A percentile compares a stretch with the other conserved stretches of the same genome.
Evolutionary conservation across 2,113 vertebrate species (phyloP).

Genomic region (Thomomys bottae): DNA sequence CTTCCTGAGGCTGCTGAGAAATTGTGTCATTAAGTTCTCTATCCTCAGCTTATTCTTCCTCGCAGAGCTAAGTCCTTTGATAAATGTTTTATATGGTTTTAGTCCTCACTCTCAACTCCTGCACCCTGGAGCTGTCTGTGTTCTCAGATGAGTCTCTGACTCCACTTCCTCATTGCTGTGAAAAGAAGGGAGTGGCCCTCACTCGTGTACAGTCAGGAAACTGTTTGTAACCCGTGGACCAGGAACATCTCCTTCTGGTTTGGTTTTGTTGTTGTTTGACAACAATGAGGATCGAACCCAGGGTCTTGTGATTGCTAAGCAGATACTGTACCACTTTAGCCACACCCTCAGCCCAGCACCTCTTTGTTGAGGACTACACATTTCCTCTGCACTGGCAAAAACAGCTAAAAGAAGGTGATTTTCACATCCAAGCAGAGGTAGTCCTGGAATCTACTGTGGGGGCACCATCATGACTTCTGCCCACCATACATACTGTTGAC

Average conservation of each 20-base stretch:
- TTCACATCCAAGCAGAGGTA: background rate
- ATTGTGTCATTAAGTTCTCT: background rate
- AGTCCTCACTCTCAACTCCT: background rate
- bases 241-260: background rate
- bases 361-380: background rate
- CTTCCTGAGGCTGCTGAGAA: background rate
- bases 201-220: too few relatives aligned
- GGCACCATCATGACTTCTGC: background rate
- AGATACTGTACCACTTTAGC: too few relatives aligned
- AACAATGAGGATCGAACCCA: background rate
- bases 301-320: background rate
- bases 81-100: background rate
- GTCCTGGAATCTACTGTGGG: background rate
- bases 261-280: background rate
- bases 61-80: background rate
- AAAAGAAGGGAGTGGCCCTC: background rate
- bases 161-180: background rate
- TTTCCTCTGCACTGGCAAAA: background rate
- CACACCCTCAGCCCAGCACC: background rate
- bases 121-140: background rate
- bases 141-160: background rate
- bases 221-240: background rate
- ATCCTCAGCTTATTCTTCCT: background rate
- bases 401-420: background rate
- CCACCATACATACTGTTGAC: background rate